Base-by-base conservation (phyloP, 2,888 invertebrate genomes). In the Caenorhabditis drosophilae region DNA sequence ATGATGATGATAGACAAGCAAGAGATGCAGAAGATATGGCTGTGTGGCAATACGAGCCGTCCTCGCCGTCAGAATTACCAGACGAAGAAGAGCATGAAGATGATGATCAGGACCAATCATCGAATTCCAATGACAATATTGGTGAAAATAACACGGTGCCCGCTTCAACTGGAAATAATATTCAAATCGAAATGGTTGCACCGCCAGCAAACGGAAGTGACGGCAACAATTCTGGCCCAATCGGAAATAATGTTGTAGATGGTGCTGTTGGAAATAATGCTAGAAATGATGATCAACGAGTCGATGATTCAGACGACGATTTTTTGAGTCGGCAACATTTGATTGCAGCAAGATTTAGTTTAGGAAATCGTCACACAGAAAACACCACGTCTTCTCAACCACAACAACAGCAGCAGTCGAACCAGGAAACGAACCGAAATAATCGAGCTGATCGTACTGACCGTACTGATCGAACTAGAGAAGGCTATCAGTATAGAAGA, bases 91-190 rank as follows among this genome's bases (percentile, higher is more conserved):
- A 31, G 6, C 31, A 50, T 25, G 44, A 2, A n/a, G 40, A 47
- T 15, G 55, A 42, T 89, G 82, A 88, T 88, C 1, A 77, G 11
- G 53, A 25, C 35, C 1, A 6, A 4, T 11, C 35, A 6, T 36
- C 42, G 6, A 41, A 51, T 2, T 27, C 38, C 18, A 25, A 27
- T 6, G 27, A 25, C 22, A 25, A 22, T 23, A 11, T n/a, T 12
- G 23, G 6, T 38, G 51, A 41, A 15, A 38, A 40, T 26, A 38
- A 18, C 7, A 11, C 38, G 12, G 31, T n/a, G n/a, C n/a, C n/a
- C n/a, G n/a, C n/a, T n/a, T n/a, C n/a, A n/a, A n/a, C n/a, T n/a
- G n/a, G n/a, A n/a, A n/a, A n/a, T n/a, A n/a, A n/a, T n/a, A n/a
- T n/a, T n/a, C n/a, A n/a, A n/a, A n/a, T n/a, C n/a, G n/a, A n/a